These are phyloP conservation scores for Scomber japonicus DNA, from an alignment of 2,113 vertebrate species.

Conservation along the genomic window DNA sequence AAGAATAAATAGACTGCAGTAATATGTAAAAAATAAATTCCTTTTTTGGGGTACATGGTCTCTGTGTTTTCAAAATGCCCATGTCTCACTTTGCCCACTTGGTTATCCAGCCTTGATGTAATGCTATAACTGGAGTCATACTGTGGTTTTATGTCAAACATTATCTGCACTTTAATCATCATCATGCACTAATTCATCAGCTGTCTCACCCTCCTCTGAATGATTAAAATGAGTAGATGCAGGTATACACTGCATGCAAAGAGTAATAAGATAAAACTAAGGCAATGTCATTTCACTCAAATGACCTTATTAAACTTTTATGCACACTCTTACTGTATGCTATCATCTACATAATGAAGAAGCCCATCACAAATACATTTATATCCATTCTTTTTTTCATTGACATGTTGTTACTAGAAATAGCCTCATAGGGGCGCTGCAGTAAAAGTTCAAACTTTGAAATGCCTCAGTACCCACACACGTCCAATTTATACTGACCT, in stretches of 20 bases:
- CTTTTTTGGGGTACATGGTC: no score
- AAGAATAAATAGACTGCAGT: no score
- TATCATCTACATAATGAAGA: constrained; percentile 13
- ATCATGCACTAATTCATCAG: constrained; percentile 8
- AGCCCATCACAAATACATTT: not conserved
- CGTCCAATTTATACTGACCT: constrained; percentile 25
- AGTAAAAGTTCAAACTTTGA: constrained; percentile 10
- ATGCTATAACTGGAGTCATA: constrained; percentile 13
- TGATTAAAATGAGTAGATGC: constrained; percentile 22
- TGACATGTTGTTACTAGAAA: not conserved
- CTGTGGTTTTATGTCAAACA: constrained; percentile 11
- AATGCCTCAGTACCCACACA: not conserved
- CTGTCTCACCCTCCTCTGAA: constrained; percentile 31
- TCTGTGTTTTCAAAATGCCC: not conserved
- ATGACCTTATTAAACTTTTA: constrained; percentile 40
- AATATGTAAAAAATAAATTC: no score
- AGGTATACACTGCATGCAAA: constrained; percentile 26
- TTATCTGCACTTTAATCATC: constrained; percentile 9
- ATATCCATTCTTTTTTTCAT: not conserved
- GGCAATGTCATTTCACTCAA: constrained; percentile 18
- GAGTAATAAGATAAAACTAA: not conserved
- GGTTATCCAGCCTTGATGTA: constrained; percentile 19
- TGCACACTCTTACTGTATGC: not conserved
- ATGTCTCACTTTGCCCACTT: not conserved
- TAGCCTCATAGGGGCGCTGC: accelerated